Evolutionary conservation across 1,140 invertebrate genomes (phyloP).

Genomic region (Dolichoris vasculosae): DNA sequence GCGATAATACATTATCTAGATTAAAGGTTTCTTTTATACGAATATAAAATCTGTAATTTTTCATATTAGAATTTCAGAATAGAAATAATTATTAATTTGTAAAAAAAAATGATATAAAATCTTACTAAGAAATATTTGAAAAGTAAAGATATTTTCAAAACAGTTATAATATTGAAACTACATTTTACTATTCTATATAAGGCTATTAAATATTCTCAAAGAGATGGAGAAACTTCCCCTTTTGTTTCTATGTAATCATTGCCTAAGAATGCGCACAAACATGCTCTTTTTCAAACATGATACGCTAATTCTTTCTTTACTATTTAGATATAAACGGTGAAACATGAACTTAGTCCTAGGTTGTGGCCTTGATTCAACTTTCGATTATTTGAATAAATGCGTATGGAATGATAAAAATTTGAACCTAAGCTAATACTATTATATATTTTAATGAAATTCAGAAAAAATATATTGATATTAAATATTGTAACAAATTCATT

Average conservation of each 20-base stretch:
- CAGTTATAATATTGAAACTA: not conserved
- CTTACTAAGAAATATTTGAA: not conserved
- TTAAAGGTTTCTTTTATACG: too few relatives aligned
- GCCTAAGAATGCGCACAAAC: not conserved
- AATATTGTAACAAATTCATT: too few relatives aligned
- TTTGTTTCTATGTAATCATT: not conserved
- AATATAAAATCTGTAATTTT: not conserved
- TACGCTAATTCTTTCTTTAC: not conserved
- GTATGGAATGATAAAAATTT: not conserved
- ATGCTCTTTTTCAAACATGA: not conserved
- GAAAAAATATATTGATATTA: too few relatives aligned
- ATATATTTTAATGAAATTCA: not conserved
- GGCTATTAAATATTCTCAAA: not conserved
- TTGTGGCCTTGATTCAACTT: conserved; percentile 4
- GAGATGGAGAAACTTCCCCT: not conserved
- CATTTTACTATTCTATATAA: too few relatives aligned
- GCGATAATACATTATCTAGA: not conserved
- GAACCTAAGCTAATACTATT: not conserved
- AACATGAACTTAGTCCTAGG: not conserved
- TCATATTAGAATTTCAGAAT: too few relatives aligned
- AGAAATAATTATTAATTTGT: too few relatives aligned
- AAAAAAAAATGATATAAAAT: not conserved
- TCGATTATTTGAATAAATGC: conserved; percentile 28
- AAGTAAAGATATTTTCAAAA: not conserved
- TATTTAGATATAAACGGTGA: not conserved